These are phyloP conservation scores for Coluber constrictor DNA, from an alignment of 2,797 vertebrate species.

Conservation along the genomic window DNA sequence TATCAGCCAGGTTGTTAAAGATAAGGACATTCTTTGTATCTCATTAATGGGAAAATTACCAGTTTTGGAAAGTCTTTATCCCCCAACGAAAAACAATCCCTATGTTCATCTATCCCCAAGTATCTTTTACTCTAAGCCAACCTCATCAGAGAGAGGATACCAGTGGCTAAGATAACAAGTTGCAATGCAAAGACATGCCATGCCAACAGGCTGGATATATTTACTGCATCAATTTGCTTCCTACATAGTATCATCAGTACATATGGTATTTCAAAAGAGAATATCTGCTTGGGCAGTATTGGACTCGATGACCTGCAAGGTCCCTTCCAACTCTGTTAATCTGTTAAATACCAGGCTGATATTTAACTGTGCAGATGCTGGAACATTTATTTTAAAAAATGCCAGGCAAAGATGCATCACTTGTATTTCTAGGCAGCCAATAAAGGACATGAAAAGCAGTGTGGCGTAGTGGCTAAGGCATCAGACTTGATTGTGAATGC, in stretches of 20 bases:
- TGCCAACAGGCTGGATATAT: not conserved
- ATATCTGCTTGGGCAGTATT: no score
- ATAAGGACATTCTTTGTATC: not conserved
- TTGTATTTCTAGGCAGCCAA: not conserved
- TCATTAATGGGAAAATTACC: not conserved
- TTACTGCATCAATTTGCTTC: not conserved
- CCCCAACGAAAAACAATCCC: not conserved
- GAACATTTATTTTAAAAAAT: not conserved
- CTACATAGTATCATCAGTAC: not conserved
- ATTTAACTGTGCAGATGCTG: not conserved
- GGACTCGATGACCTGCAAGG: no score
- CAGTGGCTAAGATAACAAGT: not conserved
- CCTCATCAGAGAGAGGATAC: not conserved
- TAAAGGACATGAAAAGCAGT: not conserved
- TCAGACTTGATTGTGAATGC: not conserved
- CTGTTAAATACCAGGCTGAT: not conserved
- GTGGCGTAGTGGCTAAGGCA: not conserved
- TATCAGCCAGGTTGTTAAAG: not conserved
- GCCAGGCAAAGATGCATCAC: not conserved
- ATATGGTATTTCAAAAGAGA: not conserved
- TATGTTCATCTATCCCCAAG: not conserved
- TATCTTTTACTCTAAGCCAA: not conserved
- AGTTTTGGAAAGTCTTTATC: not conserved
- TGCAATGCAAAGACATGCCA: not conserved
- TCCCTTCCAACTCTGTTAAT: no score